phyloP scores from a whole-genome alignment of 2,113 vertebrate genomes.

The Nycticebus coucang region DNA sequence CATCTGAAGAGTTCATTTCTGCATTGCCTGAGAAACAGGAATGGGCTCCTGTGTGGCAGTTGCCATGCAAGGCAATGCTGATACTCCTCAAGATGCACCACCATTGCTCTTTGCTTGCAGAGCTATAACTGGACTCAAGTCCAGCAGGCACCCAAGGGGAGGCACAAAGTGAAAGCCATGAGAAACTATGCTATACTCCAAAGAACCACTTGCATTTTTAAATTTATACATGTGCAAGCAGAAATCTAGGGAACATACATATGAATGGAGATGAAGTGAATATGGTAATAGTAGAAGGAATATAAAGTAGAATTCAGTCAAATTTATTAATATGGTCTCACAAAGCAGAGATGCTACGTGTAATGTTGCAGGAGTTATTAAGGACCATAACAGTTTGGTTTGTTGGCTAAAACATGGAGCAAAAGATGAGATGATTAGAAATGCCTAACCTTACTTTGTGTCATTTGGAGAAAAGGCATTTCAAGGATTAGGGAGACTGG shows the following conservation, averaged over 20 bases:
- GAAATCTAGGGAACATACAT: background rate
- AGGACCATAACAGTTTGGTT: background rate
- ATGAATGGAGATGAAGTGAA: background rate
- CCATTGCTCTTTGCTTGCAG: background rate
- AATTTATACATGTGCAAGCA: background rate
- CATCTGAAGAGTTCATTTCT: background rate
- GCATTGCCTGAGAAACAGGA: background rate
- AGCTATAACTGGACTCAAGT: background rate
- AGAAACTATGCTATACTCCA: background rate
- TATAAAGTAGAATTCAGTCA: background rate
- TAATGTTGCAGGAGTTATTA: background rate
- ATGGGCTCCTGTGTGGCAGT: too few species aligned
- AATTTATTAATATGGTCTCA: background rate
- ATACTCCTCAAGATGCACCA: background rate
- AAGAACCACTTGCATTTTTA: background rate
- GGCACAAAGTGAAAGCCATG: background rate
- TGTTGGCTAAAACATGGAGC: background rate
- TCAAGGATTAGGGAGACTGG: background rate
- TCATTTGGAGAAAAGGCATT: background rate
- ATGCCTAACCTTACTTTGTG: background rate
- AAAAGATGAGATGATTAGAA: background rate
- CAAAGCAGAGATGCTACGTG: background rate
- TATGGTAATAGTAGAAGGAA: background rate
- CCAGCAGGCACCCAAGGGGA: background rate
- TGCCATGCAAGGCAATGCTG: background rate